Evolutionary conservation across 2,888 invertebrate genomes (phyloP).

Genomic region (Cecidostiba fungosa): DNA sequence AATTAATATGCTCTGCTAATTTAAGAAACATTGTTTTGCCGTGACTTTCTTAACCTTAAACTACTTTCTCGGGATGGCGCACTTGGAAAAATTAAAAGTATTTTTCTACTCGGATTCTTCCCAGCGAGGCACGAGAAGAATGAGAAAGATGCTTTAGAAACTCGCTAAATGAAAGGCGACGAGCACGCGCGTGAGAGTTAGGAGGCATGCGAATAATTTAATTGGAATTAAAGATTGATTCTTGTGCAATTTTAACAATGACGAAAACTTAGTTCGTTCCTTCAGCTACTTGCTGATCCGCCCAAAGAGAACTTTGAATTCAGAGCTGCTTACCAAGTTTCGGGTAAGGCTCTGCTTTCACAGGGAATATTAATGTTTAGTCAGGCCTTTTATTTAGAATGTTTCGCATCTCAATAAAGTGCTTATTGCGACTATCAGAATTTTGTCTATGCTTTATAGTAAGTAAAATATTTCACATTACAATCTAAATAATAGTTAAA

Average conservation of each 20-base stretch:
- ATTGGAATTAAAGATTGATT: conserved; percentile 54
- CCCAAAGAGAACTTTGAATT: conserved; percentile 20
- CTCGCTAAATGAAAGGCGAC: neutral
- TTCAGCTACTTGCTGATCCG: neutral
- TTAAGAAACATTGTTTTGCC: neutral
- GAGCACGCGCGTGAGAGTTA: neutral
- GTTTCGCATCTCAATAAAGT: no score
- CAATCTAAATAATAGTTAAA: no score
- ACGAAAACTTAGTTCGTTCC: conserved; percentile 4
- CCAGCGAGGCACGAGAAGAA: neutral
- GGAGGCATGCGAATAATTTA: conserved; percentile 38
- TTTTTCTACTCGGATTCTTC: neutral
- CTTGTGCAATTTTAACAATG: conserved; percentile 39
- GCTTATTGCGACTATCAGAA: neutral
- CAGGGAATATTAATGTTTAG: neutral
- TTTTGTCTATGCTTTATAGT: neutral
- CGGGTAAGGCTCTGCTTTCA: neutral
- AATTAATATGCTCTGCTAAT: neutral
- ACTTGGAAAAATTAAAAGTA: neutral
- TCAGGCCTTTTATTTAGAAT: neutral
- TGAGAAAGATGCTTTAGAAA: conserved; percentile 25
- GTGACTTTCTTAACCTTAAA: neutral
- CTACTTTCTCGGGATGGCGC: neutral
- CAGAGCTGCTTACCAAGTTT: conserved; percentile 48
- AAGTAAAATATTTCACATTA: no score